Evolutionary conservation across 1,140 invertebrate species (phyloP).

Genomic region (Oryctes rhinoceros): DNA sequence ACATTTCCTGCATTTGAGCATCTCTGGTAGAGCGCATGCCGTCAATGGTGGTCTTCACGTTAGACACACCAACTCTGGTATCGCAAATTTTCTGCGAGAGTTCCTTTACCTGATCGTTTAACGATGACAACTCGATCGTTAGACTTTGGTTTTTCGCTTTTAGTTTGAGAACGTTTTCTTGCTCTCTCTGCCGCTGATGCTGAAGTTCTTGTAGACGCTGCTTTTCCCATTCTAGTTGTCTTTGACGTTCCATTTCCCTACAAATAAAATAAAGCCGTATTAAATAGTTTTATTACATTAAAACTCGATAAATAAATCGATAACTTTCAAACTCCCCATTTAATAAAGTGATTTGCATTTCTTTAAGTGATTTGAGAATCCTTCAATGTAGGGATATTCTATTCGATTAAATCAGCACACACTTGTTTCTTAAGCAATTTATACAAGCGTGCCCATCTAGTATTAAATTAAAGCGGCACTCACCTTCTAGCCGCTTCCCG

Average conservation of each 20-base stretch:
- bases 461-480: slow-evolving; percentile 49
- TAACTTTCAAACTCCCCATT: too few species aligned
- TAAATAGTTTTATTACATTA: background rate
- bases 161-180: slow-evolving; percentile 86
- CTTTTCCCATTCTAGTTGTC: slow-evolving; percentile 96
- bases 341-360: too few species aligned
- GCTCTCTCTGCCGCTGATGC: slow-evolving; percentile 84
- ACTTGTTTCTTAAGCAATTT: too few species aligned
- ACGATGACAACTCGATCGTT: slow-evolving; percentile 79
- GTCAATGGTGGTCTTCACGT: slow-evolving; percentile 95
- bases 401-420: too few species aligned
- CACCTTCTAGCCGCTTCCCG: slow-evolving; percentile 78
- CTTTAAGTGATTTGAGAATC: too few species aligned
- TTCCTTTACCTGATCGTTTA: slow-evolving; percentile 78
- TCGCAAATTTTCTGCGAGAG: slow-evolving; percentile 88
- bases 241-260: slow-evolving; percentile 93
- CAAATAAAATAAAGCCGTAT: background rate
- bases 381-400: too few species aligned
- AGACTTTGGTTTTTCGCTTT: slow-evolving; percentile 91
- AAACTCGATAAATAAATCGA: slow-evolving; percentile 49
- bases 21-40: slow-evolving; percentile 93
- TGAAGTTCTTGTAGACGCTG: slow-evolving; percentile 87
- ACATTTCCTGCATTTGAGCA: slow-evolving; percentile 88
- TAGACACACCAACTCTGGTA: slow-evolving; percentile 87
- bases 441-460: too few species aligned